These are phyloP conservation scores for Harpagoxenus sublaevis DNA, from an alignment of 2,888 invertebrate species.

Conservation along the genomic window DNA sequence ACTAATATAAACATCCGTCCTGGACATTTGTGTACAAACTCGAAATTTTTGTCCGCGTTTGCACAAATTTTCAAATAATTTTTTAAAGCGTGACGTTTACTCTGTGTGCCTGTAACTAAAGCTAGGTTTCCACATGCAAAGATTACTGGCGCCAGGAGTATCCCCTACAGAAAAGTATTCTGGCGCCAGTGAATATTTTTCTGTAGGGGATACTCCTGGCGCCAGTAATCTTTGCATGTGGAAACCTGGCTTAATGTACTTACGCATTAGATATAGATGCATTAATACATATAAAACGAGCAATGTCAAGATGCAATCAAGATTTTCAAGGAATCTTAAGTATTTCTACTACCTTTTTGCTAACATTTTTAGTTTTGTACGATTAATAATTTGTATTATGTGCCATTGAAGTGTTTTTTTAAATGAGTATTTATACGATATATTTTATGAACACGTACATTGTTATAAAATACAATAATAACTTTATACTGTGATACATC, in stretches of 20 bases:
- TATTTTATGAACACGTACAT: neutral
- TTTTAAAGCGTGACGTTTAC: neutral
- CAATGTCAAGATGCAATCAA: neutral
- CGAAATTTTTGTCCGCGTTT: slow-evolving; percentile 8
- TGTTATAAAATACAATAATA: neutral
- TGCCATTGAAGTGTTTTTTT: neutral
- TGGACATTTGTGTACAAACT: neutral
- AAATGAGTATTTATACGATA: neutral
- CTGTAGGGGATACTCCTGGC: too few species aligned
- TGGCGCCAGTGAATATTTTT: too few species aligned
- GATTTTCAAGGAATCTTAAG: neutral
- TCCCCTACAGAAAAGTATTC: too few species aligned
- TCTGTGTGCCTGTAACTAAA: neutral
- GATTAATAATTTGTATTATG: slow-evolving; percentile 2
- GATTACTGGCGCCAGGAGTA: too few species aligned
- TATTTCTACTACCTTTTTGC: neutral
- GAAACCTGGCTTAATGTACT: neutral
- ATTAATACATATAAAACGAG: neutral
- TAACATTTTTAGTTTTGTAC: slow-evolving; percentile 7
- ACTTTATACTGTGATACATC: neutral
- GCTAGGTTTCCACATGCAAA: too few species aligned
- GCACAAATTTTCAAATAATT: slow-evolving; percentile 6
- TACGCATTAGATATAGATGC: neutral
- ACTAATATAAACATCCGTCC: slow-evolving; percentile 42
- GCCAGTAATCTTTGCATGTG: too few species aligned